These are phyloP conservation scores for Drosophila acutilabella DNA, from an alignment of 2,888 invertebrate genomes.

Conservation along the genomic window DNA sequence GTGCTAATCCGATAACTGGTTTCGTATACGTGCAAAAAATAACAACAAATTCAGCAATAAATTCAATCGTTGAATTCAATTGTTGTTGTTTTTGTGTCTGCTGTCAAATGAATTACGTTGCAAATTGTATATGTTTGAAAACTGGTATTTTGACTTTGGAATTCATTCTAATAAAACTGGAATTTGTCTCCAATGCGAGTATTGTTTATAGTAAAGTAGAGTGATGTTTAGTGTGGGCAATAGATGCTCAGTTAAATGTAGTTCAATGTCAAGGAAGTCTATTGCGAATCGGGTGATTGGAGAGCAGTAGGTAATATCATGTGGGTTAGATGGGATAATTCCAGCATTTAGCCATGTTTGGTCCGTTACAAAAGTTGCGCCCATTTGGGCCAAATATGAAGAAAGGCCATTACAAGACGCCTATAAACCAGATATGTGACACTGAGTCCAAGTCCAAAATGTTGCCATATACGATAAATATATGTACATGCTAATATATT, in stretches of 20 bases:
- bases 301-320: background rate
- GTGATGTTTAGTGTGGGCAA: slow-evolving; percentile 26
- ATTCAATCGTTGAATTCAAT: slow-evolving; percentile 22
- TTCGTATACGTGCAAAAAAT: slow-evolving; percentile 26
- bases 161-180: slow-evolving; percentile 64
- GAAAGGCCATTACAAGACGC: slow-evolving; percentile 40
- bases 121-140: slow-evolving; percentile 38
- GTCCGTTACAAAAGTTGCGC: slow-evolving; percentile 30
- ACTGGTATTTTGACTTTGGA: slow-evolving; percentile 67
- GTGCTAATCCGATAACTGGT: slow-evolving; percentile 30
- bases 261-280: slow-evolving; percentile 76
- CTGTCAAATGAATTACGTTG: slow-evolving; percentile 52
- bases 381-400: slow-evolving; percentile 35
- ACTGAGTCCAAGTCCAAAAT: slow-evolving; percentile 30
- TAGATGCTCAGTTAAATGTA: slow-evolving; percentile 48
- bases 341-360: slow-evolving; percentile 24
- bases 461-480: background rate
- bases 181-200: slow-evolving; percentile 31
- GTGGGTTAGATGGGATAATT: background rate
- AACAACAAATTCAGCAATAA: slow-evolving; percentile 45
- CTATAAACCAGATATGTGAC: slow-evolving; percentile 29
- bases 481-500: slow-evolving; percentile 33
- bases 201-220: background rate
- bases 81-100: slow-evolving; percentile 34
- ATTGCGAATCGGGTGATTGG: slow-evolving; percentile 10